Evolutionary conservation across 1,140 invertebrate genomes (phyloP).

Genomic region (Rhyacophila brunnea): DNA sequence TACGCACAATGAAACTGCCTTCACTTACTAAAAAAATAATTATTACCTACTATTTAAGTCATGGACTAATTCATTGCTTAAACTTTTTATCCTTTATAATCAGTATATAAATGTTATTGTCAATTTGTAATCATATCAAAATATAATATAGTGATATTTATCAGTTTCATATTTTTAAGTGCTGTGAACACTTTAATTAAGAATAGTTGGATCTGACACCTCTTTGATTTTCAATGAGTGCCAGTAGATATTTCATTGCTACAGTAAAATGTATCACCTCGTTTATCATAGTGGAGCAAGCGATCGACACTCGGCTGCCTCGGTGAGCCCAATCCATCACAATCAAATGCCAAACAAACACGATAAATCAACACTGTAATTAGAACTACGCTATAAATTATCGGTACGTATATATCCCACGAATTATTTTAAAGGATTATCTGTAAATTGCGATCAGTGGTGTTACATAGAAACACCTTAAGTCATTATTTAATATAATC

Average conservation of each 20-base stretch:
- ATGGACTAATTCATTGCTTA: no score
- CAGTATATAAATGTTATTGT: no score
- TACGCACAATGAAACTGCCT: no score
- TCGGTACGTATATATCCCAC: background rate
- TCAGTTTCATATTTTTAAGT: background rate
- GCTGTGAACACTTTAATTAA: background rate
- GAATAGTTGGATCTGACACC: background rate
- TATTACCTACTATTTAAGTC: no score
- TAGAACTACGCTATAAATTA: constrained; percentile 18
- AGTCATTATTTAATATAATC: no score
- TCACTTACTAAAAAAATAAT: no score
- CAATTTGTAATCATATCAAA: no score
- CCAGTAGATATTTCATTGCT: constrained; percentile 4
- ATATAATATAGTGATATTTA: no score
- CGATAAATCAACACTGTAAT: constrained; percentile 29
- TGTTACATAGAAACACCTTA: no score
- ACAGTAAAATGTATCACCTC: constrained; percentile 16
- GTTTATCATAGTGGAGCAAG: constrained; percentile 12
- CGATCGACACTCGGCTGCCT: constrained; percentile 19
- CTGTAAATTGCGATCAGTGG: no score
- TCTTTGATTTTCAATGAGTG: constrained; percentile 4
- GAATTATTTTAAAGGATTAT: no score
- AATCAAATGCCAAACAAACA: constrained; percentile 29
- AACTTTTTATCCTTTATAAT: no score
- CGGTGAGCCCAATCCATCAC: constrained; percentile 27